Conservation (phyloP, 2,888 invertebrate species). For the Pheosia tremula region DNA sequence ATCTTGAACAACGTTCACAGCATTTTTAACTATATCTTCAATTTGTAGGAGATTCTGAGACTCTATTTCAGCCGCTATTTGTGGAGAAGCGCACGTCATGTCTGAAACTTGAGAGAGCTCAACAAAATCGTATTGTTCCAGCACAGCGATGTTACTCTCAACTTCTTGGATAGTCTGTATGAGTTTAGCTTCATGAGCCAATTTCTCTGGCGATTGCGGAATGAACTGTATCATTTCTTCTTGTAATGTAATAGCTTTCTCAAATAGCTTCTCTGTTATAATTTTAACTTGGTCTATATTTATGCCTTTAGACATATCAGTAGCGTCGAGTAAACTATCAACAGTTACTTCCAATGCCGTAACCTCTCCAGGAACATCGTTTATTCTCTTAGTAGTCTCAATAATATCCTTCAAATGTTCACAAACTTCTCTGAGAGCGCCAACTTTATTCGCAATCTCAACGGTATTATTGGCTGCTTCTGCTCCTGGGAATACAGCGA, state of each 20-base stretch:
- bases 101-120: slow-evolving; percentile 64
- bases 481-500: slow-evolving; percentile 59
- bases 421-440: slow-evolving; percentile 57
- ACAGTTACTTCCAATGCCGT: slow-evolving; percentile 50
- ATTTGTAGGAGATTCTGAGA: slow-evolving; percentile 58
- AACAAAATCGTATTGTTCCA: slow-evolving; percentile 70
- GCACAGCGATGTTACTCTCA: slow-evolving; percentile 65
- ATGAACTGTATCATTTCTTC: slow-evolving; percentile 66
- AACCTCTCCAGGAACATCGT: slow-evolving; percentile 32
- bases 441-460: slow-evolving; percentile 65
- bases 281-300: slow-evolving; percentile 59
- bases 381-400: slow-evolving; percentile 36
- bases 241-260: slow-evolving; percentile 57
- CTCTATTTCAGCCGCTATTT: slow-evolving; percentile 57
- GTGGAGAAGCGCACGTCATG: slow-evolving; percentile 51
- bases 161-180: slow-evolving; percentile 66
- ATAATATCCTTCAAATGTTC: slow-evolving; percentile 58
- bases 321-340: slow-evolving; percentile 56
- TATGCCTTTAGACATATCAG: slow-evolving; percentile 56
- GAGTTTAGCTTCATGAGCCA: slow-evolving; percentile 61
- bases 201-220: slow-evolving; percentile 44
- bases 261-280: slow-evolving; percentile 63
- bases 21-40: slow-evolving; percentile 58
- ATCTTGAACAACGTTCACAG: slow-evolving; percentile 59
- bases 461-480: slow-evolving; percentile 60